Evolutionary conservation across 1,140 invertebrate species (phyloP), one percentile per base, ranked within the genome.

Genomic region (Cotesia chilonis): DNA sequence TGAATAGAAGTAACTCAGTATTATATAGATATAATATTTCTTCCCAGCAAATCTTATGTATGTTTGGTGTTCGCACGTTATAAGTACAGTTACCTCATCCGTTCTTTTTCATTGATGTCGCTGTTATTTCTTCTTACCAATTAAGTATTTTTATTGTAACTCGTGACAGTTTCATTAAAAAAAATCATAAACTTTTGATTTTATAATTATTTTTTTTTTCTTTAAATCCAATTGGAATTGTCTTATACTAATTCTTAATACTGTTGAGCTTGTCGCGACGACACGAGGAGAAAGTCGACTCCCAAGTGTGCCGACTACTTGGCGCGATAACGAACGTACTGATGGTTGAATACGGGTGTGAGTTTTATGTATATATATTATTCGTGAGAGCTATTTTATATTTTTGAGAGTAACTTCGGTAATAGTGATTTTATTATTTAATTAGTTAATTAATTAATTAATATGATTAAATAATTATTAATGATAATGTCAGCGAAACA

Each of bases 201-300:
- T 28, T 63, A 35, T 12, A 65, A 12, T 47, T 36, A 65, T 41
- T 35, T 65, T 28, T 68, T 28, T 28, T 28, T 28, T 28, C 28
- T 28, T 28, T 28, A 28, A 28, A 28, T 28, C 28, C 28, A 28
- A 28, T 12, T 51, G 59, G 0, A 59, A 20, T 20, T 20, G 28
- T 68, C 61, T 73, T 77, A 38, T 69, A 63, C 68, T 28, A 28
- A 28, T 28, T 28, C 28, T 28, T 28, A 28, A 28, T 28, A 28
- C 28, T 28, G 28, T 28, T 28, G 28, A 70, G 64, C n/a, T 41
- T 55, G 63, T 65, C 63, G 63, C 63, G 66, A 68, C 73, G 77
- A 76, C 57, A 74, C 72, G 74, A 79, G 75, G 80, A 80, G 80
- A 81, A 81, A 81, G 80, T 81, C 76, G 76, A 76, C 76, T 69